phyloP scores from a whole-genome alignment of 2,113 vertebrate genomes.

The Notothenia rossii region DNA sequence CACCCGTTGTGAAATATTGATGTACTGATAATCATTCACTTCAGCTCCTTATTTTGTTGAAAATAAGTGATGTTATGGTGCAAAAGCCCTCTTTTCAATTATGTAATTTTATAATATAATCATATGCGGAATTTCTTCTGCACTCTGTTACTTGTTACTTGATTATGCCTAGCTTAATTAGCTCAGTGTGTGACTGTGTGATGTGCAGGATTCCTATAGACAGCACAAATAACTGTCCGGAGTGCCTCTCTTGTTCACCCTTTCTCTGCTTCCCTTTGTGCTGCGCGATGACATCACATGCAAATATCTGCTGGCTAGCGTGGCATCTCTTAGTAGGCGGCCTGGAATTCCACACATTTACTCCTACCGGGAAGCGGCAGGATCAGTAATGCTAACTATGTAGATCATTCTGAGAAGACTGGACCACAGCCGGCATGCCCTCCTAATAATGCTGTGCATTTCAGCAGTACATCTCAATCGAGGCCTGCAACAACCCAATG shows the following conservation, averaged over 20 bases:
- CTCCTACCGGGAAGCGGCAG: constrained; percentile 67
- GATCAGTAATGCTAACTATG: constrained; percentile 86
- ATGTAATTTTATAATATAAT: not conserved
- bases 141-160: constrained; percentile 19
- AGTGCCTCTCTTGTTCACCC: constrained; percentile 55
- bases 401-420: constrained; percentile 81
- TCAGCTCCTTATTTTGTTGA: not conserved
- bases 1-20: not conserved
- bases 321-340: constrained; percentile 81
- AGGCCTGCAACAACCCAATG: constrained; percentile 78
- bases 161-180: constrained; percentile 40
- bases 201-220: constrained; percentile 48
- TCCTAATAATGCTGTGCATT: constrained; percentile 82
- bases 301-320: constrained; percentile 69
- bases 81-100: not conserved
- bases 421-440: constrained; percentile 73
- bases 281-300: constrained; percentile 76
- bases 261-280: constrained; percentile 54
- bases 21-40: not conserved
- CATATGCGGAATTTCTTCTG: not conserved
- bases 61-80: not conserved
- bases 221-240: constrained; percentile 47
- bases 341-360: constrained; percentile 85
- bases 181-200: constrained; percentile 21
- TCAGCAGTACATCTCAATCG: constrained; percentile 82